Evolutionary conservation across 2,888 invertebrate genomes (phyloP), one percentile per base, ranked within the genome.

Genomic region (Dioctria rufipes): DNA sequence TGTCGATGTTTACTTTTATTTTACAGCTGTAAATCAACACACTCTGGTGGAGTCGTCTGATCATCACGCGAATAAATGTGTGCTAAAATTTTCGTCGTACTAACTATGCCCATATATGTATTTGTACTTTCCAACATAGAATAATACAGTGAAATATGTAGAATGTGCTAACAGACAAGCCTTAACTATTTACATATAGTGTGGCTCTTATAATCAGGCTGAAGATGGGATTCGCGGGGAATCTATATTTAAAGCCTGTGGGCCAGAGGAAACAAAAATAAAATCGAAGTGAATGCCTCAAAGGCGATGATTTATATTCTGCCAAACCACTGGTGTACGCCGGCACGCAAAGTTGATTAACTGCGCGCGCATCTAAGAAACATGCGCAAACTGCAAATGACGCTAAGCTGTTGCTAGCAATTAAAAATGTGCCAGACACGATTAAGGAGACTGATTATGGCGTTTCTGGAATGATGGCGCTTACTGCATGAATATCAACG

Each of bases 331-430:
- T 51, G 63, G 58, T 37, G 78, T 73, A 79, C 78, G 69, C 78
- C 49, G 54, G 79, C 81, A 81, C 73, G 81, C 79, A 81, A 81
- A 61, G 78, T 80, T 81, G 81, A 81, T 81, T 81, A 81, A 81
- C 65, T 81, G 80, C 79, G 78, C 73, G 75, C 73, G 81, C 81
- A 71, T 75, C 80, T 60, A 65, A 63, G 66, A 69, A 81, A 71
- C 78, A 81, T 81, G 73, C 79, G 42, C 66, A 69, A 67, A 81
- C 77, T 78, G 65, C 80, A 81, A 80, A 79, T 78, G 78, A 80
- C 78, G 67, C 71, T 66, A 61, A 80, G 46, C 78, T 81, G 81
- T 81, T 80, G 78, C 77, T 63, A 61, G 81, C 78, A 81, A 81
- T 81, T 81, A 80, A 81, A 81, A 81, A 80, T 81, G 77, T 81